phyloP scores from a whole-genome alignment of 1,140 invertebrate genomes.

The Ditylenchus dipsaci region DNA sequence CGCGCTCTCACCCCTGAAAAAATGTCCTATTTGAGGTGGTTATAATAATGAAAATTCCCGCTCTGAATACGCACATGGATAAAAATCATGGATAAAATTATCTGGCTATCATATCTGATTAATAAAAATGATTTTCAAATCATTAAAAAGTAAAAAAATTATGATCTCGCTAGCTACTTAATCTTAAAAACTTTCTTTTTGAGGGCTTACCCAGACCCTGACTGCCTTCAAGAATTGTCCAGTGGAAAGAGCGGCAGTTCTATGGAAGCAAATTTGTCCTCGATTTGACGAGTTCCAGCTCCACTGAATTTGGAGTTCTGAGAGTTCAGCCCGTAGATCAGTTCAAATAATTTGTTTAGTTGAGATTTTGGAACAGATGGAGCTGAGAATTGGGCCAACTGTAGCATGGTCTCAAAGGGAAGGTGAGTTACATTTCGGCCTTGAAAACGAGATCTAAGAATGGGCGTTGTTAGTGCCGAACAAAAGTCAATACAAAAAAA shows the following conservation, averaged over 20 bases:
- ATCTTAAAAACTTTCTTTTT: no score
- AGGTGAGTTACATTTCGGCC: conserved; percentile 71
- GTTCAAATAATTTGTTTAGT: conserved; percentile 70
- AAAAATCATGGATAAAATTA: no score
- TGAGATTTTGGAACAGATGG: conserved; percentile 64
- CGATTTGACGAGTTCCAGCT: conserved; percentile 33
- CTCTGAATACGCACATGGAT: no score
- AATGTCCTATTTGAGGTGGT: no score
- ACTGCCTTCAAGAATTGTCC: conserved; percentile 71
- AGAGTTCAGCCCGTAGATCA: conserved; percentile 72
- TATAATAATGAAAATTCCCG: no score
- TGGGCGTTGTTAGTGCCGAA: no score
- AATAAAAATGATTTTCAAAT: no score
- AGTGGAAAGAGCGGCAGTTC: conserved; percentile 84
- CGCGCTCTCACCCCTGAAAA: no score
- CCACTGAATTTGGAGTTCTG: conserved; percentile 63
- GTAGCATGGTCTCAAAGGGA: conserved; percentile 56
- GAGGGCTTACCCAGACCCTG: conserved; percentile 73
- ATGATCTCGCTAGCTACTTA: no score
- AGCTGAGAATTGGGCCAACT: conserved; percentile 61
- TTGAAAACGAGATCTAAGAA: conserved; percentile 75
- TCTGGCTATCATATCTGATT: no score
- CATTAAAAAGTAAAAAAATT: no score
- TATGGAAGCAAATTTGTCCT: conserved; percentile 59
- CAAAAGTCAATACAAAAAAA: no score